phyloP scores from a whole-genome alignment of 2,888 invertebrate genomes.

The Myopa testacea region DNA sequence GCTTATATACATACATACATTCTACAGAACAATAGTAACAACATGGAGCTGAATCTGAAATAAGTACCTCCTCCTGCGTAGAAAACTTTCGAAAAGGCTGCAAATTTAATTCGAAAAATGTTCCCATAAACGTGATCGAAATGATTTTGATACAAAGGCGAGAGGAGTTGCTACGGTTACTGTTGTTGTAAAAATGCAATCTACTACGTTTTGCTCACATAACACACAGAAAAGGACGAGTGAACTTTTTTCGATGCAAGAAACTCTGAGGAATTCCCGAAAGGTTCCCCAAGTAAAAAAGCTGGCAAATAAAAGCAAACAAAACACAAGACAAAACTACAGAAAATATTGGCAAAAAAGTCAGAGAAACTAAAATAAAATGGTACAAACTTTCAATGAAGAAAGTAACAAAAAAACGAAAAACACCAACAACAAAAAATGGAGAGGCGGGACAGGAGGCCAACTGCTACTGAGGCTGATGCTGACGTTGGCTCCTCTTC shows the following conservation, averaged over 20 bases:
- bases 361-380: background rate
- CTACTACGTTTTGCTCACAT: background rate
- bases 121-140: background rate
- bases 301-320: background rate
- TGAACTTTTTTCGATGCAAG: background rate
- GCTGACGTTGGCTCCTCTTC: background rate
- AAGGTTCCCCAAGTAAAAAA: background rate
- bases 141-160: background rate
- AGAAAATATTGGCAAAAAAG: background rate
- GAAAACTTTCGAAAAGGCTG: background rate
- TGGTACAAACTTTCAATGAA: background rate
- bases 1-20: no score
- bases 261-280: background rate
- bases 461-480: background rate
- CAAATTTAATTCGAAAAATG: conserved; percentile 14
- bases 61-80: background rate
- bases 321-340: background rate
- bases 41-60: no score
- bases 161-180: background rate
- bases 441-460: background rate
- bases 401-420: background rate
- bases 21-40: no score
- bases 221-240: background rate
- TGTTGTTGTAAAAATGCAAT: background rate
- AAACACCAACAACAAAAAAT: background rate